phyloP scores from a whole-genome alignment of 2,888 invertebrate species.

The Callyntrura sp. region DNA sequence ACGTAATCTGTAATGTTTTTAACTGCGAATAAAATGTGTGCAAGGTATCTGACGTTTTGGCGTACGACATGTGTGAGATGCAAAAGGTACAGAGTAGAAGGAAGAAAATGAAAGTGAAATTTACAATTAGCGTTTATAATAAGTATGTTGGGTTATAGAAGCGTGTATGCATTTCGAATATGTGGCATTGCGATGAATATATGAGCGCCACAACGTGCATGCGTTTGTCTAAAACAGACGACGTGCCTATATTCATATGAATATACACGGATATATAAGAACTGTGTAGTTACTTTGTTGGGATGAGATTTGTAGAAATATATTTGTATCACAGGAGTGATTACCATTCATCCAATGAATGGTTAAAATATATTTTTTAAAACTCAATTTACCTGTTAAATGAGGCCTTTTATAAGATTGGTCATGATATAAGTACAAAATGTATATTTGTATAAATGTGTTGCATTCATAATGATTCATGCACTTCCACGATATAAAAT shows the following conservation, averaged over 20 bases:
- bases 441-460: not conserved
- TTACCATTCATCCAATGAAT: slow-evolving; percentile 13
- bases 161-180: slow-evolving; percentile 13
- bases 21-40: not conserved
- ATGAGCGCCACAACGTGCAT: not conserved
- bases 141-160: slow-evolving; percentile 20
- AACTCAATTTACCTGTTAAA: slow-evolving; percentile 33
- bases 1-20: too few species aligned
- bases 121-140: slow-evolving; percentile 79
- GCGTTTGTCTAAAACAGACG: not conserved
- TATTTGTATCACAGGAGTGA: not conserved
- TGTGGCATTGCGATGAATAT: slow-evolving; percentile 1
- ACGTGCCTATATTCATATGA: not conserved
- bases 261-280: not conserved
- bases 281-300: not conserved
- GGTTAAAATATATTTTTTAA: slow-evolving; percentile 2
- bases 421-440: not conserved
- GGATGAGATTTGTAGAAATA: slow-evolving; percentile 2
- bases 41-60: slow-evolving; percentile 10
- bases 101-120: slow-evolving; percentile 83
- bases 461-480: not conserved
- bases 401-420: slow-evolving; percentile 26
- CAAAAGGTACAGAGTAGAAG: slow-evolving; percentile 8
- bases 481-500: not conserved
- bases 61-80: slow-evolving; percentile 18